These are phyloP conservation scores for Spicauda simplicius DNA, from an alignment of 2,888 invertebrate genomes.

Conservation along the genomic window DNA sequence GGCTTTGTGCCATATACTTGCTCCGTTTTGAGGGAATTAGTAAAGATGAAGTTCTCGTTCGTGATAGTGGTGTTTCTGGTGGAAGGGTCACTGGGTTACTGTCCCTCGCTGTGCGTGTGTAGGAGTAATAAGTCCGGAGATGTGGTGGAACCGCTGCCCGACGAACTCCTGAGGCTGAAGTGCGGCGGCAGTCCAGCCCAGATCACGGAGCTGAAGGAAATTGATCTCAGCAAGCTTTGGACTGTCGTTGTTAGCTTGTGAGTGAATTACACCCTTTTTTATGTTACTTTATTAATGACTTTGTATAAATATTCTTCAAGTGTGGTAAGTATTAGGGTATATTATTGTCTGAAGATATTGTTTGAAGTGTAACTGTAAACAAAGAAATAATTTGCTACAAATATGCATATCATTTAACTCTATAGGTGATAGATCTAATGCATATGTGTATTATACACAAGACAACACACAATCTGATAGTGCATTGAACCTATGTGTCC, in stretches of 20 bases:
- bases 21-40: slow-evolving; percentile 17
- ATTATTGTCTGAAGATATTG: too few species aligned
- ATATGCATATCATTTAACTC: too few species aligned
- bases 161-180: slow-evolving; percentile 85
- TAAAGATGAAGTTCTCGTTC: slow-evolving; percentile 63
- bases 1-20: slow-evolving; percentile 77
- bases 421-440: too few species aligned
- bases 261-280: slow-evolving; percentile 59
- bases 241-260: slow-evolving; percentile 87
- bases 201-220: slow-evolving; percentile 85
- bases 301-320: not conserved
- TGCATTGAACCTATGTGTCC: too few species aligned
- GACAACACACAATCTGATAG: too few species aligned
- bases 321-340: too few species aligned
- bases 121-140: slow-evolving; percentile 84
- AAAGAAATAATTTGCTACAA: too few species aligned
- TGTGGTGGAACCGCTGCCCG: slow-evolving; percentile 80
- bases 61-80: slow-evolving; percentile 58
- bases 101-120: slow-evolving; percentile 82
- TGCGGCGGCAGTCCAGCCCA: slow-evolving; percentile 86
- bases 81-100: slow-evolving; percentile 59
- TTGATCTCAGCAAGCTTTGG: slow-evolving; percentile 86
- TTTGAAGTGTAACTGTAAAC: too few species aligned
- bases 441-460: too few species aligned
- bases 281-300: not conserved